Base-by-base conservation (phyloP, 1,140 invertebrate genomes). In the Cherax quadricarinatus region DNA sequence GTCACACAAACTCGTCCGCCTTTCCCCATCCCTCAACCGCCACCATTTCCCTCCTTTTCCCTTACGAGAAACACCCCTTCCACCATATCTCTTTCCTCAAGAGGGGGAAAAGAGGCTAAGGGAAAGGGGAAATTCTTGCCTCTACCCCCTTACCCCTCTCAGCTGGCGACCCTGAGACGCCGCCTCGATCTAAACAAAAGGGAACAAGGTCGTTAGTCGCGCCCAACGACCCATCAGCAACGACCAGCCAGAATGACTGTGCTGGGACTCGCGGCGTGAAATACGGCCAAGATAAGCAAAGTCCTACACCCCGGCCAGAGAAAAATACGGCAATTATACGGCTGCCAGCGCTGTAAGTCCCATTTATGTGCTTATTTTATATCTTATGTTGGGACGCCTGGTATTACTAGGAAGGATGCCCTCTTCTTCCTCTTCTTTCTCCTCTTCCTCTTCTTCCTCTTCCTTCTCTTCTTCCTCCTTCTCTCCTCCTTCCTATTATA, bases 171-270 rank as follows among this genome's bases (percentile, higher is more conserved):
- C 78, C 86, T 53, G 75, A 78, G 86, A 88, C 86, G 75, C 75
- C 62, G n/a, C 88, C 79, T 51, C 88, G 88, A 89, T 80, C 88
- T 66, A 89, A 89, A 89, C 88, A 89, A 89, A 82, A 89, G 88
- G 88, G 88, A 89, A 89, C 88, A 89, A 89, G 88, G 53, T 89
- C 88, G 88, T 89, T 89, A 89, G 88, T 89, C 79, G 80, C 88
- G 88, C 88, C 80, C 80, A 89, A 89, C 88, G 88, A 89, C 88
- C 88, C 88, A 89, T 89, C 88, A 89, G 80, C 88, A 80, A 83
- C 60, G 75, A 89, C 88, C 88, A 89, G 88, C 88, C 66, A 62
- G 88, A 89, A 89, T 89, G 88, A 89, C 88, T 89, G 60, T 41
- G 88, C 41, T 83, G 88, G 88, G 88, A 83, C 80, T 21, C 62